phyloP scores from a whole-genome alignment of 2,888 invertebrate genomes.

The Odontocerum albicorne region DNA sequence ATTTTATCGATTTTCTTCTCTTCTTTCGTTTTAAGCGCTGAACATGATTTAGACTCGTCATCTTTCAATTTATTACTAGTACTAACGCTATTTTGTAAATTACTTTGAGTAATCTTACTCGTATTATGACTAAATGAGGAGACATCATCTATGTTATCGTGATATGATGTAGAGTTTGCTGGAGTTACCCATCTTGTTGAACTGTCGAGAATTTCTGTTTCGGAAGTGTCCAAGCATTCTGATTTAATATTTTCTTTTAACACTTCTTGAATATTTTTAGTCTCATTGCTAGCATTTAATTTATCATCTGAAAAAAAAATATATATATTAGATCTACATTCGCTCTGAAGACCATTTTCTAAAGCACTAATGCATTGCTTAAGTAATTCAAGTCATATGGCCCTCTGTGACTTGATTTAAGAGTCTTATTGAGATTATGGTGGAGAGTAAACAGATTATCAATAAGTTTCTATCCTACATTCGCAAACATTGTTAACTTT shows the following conservation, averaged over 20 bases:
- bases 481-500: no score
- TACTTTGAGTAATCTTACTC: slow-evolving; percentile 38
- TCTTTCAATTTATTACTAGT: slow-evolving; percentile 28
- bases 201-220: slow-evolving; percentile 55
- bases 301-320: slow-evolving; percentile 7
- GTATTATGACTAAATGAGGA: slow-evolving; percentile 42
- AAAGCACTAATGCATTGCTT: no score
- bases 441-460: no score
- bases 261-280: neutral
- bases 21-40: neutral
- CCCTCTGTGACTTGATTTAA: no score
- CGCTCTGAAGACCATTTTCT: no score
- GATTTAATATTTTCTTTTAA: slow-evolving; percentile 18
- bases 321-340: no score
- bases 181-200: slow-evolving; percentile 54
- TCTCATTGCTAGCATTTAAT: neutral
- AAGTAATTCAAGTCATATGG: no score
- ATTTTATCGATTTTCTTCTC: slow-evolving; percentile 53
- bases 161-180: slow-evolving; percentile 38
- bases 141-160: slow-evolving; percentile 24
- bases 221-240: slow-evolving; percentile 42
- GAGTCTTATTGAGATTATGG: no score
- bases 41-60: slow-evolving; percentile 31
- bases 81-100: slow-evolving; percentile 2
- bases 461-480: no score